Evolutionary conservation across 2,797 vertebrate genomes (phyloP).

Genomic region (Falco peregrinus): DNA sequence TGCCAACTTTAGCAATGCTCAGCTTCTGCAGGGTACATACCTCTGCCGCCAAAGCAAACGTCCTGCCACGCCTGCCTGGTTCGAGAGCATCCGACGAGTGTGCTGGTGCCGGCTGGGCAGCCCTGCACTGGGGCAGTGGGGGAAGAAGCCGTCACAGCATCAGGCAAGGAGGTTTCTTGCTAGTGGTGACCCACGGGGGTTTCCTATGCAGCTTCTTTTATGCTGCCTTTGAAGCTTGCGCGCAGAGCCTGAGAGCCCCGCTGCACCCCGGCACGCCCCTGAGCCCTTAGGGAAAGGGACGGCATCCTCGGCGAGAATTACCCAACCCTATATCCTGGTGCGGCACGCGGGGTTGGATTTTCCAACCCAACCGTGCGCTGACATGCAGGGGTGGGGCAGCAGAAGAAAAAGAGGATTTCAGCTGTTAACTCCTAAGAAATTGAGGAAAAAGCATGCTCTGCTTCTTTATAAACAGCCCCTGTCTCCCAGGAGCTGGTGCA

Average conservation of each 20-base stretch:
- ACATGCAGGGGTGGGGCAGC: background rate
- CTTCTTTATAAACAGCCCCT: background rate
- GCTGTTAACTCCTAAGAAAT: slow-evolving; percentile 4
- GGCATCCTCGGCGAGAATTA: background rate
- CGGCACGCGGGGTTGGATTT: background rate
- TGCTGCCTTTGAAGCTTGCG: background rate
- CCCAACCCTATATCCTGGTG: slow-evolving; percentile 1
- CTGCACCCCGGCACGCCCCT: slow-evolving; percentile 20
- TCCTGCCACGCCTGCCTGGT: background rate
- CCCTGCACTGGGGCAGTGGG: accelerated
- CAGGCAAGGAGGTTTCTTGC: background rate
- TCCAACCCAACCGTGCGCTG: background rate
- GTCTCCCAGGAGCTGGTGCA: background rate
- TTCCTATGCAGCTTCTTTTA: background rate
- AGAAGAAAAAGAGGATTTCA: background rate
- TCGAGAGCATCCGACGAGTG: background rate
- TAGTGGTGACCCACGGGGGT: background rate
- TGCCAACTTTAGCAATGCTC: background rate
- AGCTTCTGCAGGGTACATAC: background rate
- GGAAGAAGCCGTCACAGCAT: background rate
- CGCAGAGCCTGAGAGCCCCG: background rate
- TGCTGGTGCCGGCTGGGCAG: background rate
- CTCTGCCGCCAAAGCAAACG: background rate
- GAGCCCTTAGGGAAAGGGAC: slow-evolving; percentile 25
- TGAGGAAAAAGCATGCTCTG: background rate